Percentiles rank a stretch among this genome's conserved stretches.
Evolutionary conservation across 2,888 invertebrate genomes (phyloP).

Genomic region (Oithona nana): DNA sequence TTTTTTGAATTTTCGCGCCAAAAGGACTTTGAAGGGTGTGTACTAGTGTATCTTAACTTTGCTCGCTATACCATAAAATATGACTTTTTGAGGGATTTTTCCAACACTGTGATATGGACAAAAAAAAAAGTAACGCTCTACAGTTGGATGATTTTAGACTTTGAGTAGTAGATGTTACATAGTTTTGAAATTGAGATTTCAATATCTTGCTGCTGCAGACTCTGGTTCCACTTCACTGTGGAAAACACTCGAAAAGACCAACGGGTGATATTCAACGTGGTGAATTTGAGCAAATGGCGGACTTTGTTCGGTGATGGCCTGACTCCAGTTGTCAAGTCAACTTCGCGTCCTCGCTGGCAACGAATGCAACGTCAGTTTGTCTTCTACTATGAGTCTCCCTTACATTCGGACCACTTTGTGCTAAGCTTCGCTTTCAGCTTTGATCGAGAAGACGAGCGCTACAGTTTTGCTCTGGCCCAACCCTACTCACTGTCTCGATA

Average conservation of each 20-base stretch:
- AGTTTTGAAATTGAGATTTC: too few species aligned
- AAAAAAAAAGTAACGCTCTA: too few species aligned
- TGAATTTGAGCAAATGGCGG: conserved; percentile 80
- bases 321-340: conserved; percentile 83
- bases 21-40: too few species aligned
- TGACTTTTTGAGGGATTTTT: too few species aligned
- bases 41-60: too few species aligned
- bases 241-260: conserved; percentile 79
- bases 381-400: conserved; percentile 74
- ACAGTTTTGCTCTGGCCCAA: conserved; percentile 79
- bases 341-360: conserved; percentile 75
- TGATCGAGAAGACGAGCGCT: conserved; percentile 81
- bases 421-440: conserved; percentile 84
- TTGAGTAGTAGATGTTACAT: too few species aligned
- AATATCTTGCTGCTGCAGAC: too few species aligned
- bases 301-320: conserved; percentile 72
- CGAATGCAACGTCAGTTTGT: conserved; percentile 58
- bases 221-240: conserved; percentile 97
- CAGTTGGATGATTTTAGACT: too few species aligned
- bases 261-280: conserved; percentile 81
- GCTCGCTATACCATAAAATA: too few species aligned
- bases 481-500: conserved; percentile 87
- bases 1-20: too few species aligned
- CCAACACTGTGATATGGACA: too few species aligned
- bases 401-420: conserved; percentile 75